Percentiles rank a stretch among this genome's conserved stretches.
phyloP scores from a whole-genome alignment of 2,113 vertebrate species.

The Cynoglossus semilaevis region DNA sequence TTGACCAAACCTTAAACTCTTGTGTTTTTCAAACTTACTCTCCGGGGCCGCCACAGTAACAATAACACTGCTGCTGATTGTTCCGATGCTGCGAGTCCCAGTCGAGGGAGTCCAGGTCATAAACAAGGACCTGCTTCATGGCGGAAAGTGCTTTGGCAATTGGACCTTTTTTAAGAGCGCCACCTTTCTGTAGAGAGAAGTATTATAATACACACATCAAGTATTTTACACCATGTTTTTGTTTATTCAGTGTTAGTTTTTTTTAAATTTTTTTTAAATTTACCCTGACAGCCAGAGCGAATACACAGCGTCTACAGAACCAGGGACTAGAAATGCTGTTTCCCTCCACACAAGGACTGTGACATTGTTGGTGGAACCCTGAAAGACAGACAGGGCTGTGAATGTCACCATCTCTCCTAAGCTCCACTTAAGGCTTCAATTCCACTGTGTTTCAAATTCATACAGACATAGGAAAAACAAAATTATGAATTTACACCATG shows the following conservation, averaged over 20 bases:
- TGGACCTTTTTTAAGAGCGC: slow-evolving; percentile 91
- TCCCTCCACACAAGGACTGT: slow-evolving; percentile 83
- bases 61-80: slow-evolving; percentile 96
- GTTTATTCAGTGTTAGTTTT: neutral
- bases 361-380: slow-evolving; percentile 97
- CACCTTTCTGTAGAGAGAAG: slow-evolving; percentile 83
- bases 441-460: too few relatives aligned
- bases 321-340: slow-evolving; percentile 76
- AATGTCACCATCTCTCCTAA: too few relatives aligned
- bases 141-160: slow-evolving; percentile 86
- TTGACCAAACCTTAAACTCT: too few relatives aligned
- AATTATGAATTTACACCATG: too few relatives aligned
- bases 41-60: slow-evolving; percentile 92
- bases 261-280: too few relatives aligned
- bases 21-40: slow-evolving; percentile 79
- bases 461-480: too few relatives aligned
- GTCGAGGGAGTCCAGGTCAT: slow-evolving; percentile 85
- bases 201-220: too few relatives aligned
- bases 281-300: slow-evolving; percentile 82
- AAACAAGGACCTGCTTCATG: slow-evolving; percentile 92
- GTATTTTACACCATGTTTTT: neutral
- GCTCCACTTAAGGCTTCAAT: too few relatives aligned
- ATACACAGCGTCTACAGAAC: slow-evolving; percentile 97
- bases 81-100: slow-evolving; percentile 93
- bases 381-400: slow-evolving; percentile 8